Conservation (phyloP, 1,140 invertebrate species). For the Sesamia nonagrioides region DNA sequence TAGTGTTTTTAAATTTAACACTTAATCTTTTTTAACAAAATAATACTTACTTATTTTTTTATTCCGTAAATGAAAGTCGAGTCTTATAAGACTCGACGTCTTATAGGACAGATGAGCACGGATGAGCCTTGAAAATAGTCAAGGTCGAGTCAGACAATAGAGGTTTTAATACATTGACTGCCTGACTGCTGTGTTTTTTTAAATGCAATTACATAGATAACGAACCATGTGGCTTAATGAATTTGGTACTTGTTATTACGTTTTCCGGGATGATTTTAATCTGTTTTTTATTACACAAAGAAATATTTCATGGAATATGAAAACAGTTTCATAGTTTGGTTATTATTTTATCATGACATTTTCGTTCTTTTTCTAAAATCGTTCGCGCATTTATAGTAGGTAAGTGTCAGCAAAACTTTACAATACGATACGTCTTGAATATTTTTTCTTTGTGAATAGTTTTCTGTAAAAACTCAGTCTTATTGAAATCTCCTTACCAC, state of each 20-base stretch:
- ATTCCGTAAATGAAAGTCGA: slow-evolving; percentile 19
- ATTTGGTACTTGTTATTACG: slow-evolving; percentile 59
- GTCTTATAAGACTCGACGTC: slow-evolving; percentile 48
- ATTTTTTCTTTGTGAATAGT: too few species aligned
- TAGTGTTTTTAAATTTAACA: too few species aligned
- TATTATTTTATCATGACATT: too few species aligned
- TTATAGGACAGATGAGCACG: slow-evolving; percentile 64
- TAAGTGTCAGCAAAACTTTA: too few species aligned
- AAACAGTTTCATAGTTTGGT: too few species aligned
- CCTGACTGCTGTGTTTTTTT: slow-evolving; percentile 69
- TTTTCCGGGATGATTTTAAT: slow-evolving; percentile 70
- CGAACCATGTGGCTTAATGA: slow-evolving; percentile 57
- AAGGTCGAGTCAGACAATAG: slow-evolving; percentile 72
- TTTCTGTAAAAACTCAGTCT: too few species aligned
- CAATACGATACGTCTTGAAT: too few species aligned
- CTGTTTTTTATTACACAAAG: not conserved
- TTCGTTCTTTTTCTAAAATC: too few species aligned
- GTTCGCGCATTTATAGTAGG: too few species aligned
- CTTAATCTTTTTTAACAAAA: not conserved
- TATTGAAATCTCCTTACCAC: too few species aligned
- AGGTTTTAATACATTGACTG: slow-evolving; percentile 62
- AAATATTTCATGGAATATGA: not conserved
- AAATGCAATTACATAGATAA: slow-evolving; percentile 73
- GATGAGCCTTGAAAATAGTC: slow-evolving; percentile 74
- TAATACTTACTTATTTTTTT: not conserved